Evolutionary conservation across 2,797 vertebrate genomes (phyloP).

Genomic region (Megalops cyprinoides): DNA sequence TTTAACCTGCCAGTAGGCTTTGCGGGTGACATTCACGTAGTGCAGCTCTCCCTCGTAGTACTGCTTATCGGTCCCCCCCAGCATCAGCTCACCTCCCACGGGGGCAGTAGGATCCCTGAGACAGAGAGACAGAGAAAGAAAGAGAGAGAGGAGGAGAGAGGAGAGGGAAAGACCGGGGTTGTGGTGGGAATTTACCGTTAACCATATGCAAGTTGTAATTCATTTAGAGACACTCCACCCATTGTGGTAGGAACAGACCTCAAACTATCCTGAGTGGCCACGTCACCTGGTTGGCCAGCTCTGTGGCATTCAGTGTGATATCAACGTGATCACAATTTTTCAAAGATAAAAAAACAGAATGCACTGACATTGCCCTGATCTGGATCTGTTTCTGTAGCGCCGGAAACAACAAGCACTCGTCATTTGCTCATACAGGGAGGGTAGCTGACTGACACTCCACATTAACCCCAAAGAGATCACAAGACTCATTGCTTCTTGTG

Average conservation of each 20-base stretch:
- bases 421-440: too few relatives aligned
- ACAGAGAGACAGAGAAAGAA: too few relatives aligned
- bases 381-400: too few relatives aligned
- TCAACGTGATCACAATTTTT: neutral
- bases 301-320: neutral
- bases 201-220: too few relatives aligned
- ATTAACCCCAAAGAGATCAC: too few relatives aligned
- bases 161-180: too few relatives aligned
- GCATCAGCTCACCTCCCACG: conserved; percentile 81
- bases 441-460: too few relatives aligned
- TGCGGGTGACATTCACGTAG: conserved; percentile 81
- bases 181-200: too few relatives aligned
- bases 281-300: neutral
- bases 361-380: neutral
- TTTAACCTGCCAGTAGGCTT: conserved; percentile 87
- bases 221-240: too few relatives aligned
- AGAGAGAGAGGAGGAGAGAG: too few relatives aligned
- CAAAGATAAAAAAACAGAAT: neutral
- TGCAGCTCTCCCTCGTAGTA: conserved; percentile 82
- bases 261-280: neutral
- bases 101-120: conserved; percentile 63
- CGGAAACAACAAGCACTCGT: too few relatives aligned
- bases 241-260: neutral
- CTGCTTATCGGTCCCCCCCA: conserved; percentile 80
- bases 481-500: too few relatives aligned